Evolutionary conservation across 2,797 vertebrate species (phyloP).

Genomic region (Rhinella marina): DNA sequence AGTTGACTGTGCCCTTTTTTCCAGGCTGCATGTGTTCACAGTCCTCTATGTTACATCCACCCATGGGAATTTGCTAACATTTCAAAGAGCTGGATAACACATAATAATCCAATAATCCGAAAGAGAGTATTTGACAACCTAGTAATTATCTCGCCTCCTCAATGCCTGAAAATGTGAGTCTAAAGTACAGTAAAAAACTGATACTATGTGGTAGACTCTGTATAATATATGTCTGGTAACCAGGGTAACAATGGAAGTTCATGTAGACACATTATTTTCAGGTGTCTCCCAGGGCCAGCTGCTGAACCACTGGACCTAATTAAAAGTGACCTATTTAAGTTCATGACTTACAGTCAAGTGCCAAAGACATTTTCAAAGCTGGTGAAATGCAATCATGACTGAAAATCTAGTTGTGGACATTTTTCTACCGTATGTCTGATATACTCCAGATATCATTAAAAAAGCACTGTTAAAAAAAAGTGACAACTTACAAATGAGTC

Average conservation of each 20-base stretch:
- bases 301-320: conserved; percentile 12
- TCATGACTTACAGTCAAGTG: not conserved
- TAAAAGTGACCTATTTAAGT: conserved; percentile 6
- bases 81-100: not conserved
- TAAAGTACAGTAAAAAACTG: not conserved
- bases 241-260: not conserved
- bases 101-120: not conserved
- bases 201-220: not conserved
- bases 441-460: no score
- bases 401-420: no score
- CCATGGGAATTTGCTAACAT: no score
- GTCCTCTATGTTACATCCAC: no score
- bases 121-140: not conserved
- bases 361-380: not conserved
- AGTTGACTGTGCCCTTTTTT: not conserved
- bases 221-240: not conserved
- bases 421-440: no score
- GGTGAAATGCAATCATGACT: not conserved
- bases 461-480: no score
- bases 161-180: not conserved
- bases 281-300: not conserved
- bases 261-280: not conserved
- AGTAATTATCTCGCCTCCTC: not conserved
- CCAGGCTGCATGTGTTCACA: no score
- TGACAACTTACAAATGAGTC: no score